These are phyloP conservation scores for Chloroceryle inda DNA, from an alignment of 2,797 vertebrate species.

Conservation along the genomic window DNA sequence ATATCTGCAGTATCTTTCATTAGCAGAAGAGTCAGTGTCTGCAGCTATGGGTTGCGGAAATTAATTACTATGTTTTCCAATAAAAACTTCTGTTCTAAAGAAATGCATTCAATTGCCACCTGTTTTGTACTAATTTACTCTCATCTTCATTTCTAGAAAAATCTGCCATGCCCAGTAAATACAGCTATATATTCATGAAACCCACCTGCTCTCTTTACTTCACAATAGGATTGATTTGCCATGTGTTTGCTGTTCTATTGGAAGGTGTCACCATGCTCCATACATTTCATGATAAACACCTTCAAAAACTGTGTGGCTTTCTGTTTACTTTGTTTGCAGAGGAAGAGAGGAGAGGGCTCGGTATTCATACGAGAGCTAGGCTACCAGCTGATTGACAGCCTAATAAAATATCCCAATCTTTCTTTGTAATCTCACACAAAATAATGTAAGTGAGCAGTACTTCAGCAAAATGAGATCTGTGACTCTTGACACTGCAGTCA, in stretches of 20 bases:
- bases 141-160: conserved; percentile 28
- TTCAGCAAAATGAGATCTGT: conserved; percentile 20
- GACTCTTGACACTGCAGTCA: neutral
- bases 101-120: conserved; percentile 41
- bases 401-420: conserved; percentile 67
- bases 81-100: conserved; percentile 61
- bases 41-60: neutral
- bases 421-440: conserved; percentile 56
- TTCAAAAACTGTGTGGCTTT: conserved; percentile 2
- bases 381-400: conserved; percentile 44
- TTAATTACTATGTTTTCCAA: conserved; percentile 55
- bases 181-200: conserved; percentile 57
- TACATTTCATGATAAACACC: conserved; percentile 26
- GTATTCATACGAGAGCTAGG: neutral
- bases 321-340: conserved; percentile 22
- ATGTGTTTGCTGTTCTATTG: neutral
- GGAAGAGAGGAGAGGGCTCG: neutral
- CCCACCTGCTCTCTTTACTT: conserved; percentile 58
- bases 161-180: conserved; percentile 1
- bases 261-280: conserved; percentile 17
- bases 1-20: conserved; percentile 38
- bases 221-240: conserved; percentile 67
- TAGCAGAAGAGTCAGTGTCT: conserved; percentile 6
- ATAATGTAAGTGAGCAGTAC: conserved; percentile 1
- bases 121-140: conserved; percentile 21